A percentile compares a stretch with the other conserved stretches of the same genome.
Conservation (phyloP, 2,797 vertebrate genomes). For the Phoeniculus purpureus region DNA sequence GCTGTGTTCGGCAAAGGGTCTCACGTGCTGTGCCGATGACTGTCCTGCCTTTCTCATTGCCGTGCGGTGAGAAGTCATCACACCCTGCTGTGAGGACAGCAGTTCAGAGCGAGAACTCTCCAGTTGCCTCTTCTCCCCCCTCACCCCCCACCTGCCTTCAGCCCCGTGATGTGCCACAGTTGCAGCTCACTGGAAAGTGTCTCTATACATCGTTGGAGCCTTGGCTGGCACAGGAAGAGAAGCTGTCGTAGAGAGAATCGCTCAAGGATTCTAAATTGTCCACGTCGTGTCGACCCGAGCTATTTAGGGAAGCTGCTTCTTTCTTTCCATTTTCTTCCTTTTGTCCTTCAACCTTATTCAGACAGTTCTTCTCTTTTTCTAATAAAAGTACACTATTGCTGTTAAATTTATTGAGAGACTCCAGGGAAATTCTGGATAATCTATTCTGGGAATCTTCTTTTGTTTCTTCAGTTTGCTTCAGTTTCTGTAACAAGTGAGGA, state of each 20-base stretch:
- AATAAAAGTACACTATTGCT: slow-evolving; percentile 77
- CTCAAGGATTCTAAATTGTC: slow-evolving; percentile 86
- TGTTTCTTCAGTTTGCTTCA: slow-evolving; percentile 80
- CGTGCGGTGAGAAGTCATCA: not conserved
- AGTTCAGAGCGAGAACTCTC: not conserved
- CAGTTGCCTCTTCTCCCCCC: not conserved
- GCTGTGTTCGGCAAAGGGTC: not conserved
- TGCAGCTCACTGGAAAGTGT: not conserved
- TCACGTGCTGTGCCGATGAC: not conserved
- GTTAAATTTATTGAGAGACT: slow-evolving; percentile 87
- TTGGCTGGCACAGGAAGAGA: slow-evolving; percentile 89
- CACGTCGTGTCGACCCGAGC: slow-evolving; percentile 67
- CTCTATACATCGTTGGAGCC: slow-evolving; percentile 83
- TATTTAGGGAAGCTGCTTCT: slow-evolving; percentile 76
- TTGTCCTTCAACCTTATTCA: slow-evolving; percentile 66
- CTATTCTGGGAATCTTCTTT: slow-evolving; percentile 72
- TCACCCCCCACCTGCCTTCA: not conserved
- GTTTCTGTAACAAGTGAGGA: slow-evolving; percentile 80
- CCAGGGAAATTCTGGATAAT: slow-evolving; percentile 82
- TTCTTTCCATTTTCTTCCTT: slow-evolving; percentile 72
- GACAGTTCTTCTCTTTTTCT: slow-evolving; percentile 71
- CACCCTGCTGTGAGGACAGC: not conserved
- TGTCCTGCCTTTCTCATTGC: slow-evolving; percentile 49
- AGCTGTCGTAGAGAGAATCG: slow-evolving; percentile 90
- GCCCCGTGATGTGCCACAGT: not conserved